phyloP scores from a whole-genome alignment of 1,140 invertebrate species.

The Aphelenchoides avenae region DNA sequence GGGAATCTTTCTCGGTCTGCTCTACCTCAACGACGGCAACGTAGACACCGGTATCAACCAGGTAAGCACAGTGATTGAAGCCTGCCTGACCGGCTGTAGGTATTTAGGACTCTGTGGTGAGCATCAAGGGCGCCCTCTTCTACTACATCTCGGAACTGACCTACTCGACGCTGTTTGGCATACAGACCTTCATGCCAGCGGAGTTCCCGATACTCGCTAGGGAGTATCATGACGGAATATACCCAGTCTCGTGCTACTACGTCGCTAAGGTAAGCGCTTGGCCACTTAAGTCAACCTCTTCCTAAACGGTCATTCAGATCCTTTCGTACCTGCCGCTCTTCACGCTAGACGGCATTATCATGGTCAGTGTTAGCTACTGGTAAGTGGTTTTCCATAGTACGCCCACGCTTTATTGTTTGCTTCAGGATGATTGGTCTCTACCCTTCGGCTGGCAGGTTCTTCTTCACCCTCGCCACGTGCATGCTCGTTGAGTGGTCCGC shows the following conservation, averaged over 20 bases:
- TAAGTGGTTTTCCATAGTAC: too few species aligned
- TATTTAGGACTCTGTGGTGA: constrained; percentile 54
- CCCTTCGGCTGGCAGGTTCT: constrained; percentile 9
- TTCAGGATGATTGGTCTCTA: constrained; percentile 42
- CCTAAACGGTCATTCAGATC: constrained; percentile 12
- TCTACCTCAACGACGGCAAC: too few species aligned
- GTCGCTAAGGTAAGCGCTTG: constrained; percentile 12
- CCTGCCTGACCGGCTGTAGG: constrained; percentile 9
- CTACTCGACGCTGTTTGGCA: constrained; percentile 25
- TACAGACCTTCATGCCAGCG: constrained; percentile 32
- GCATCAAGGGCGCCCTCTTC: constrained; percentile 61
- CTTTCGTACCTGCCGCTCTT: constrained; percentile 50
- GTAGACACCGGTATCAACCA: constrained; percentile 30
- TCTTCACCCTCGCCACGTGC: constrained; percentile 24
- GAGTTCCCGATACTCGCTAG: constrained; percentile 45
- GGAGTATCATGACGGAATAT: constrained; percentile 46
- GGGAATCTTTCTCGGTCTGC: constrained; percentile 60
- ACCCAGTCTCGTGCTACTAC: constrained; percentile 31
- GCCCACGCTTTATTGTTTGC: too few species aligned
- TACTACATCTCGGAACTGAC: constrained; percentile 48
- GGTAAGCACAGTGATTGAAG: constrained; percentile 1
- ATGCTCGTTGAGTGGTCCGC: constrained; percentile 37
- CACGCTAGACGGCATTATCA: constrained; percentile 46
- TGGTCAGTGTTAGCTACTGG: constrained; percentile 40
- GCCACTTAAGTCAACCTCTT: constrained; percentile 1